These are phyloP conservation scores for Aythya baeri DNA, from an alignment of 2,113 vertebrate genomes.

Conservation along the genomic window DNA sequence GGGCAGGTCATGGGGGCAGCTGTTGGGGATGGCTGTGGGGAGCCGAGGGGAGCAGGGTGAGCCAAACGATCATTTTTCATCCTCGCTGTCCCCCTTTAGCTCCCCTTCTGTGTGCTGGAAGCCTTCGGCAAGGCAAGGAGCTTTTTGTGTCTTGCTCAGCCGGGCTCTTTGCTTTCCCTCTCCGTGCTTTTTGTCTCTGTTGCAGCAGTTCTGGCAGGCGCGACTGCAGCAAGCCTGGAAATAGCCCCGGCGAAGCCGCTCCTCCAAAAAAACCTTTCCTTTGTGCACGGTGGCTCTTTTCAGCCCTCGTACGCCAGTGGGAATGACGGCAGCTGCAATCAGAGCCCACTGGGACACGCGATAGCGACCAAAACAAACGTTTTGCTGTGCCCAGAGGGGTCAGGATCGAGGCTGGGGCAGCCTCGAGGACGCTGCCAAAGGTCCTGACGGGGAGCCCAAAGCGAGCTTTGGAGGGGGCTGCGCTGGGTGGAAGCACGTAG, in stretches of 20 bases:
- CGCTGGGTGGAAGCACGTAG: neutral
- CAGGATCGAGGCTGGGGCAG: neutral
- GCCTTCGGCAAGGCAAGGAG: neutral
- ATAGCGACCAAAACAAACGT: neutral
- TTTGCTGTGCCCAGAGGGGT: neutral
- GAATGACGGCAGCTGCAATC: neutral
- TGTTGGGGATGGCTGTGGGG: constrained; percentile 4
- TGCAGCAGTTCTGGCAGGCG: constrained; percentile 2
- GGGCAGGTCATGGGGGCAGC: neutral
- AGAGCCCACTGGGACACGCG: neutral
- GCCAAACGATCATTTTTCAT: constrained; percentile 10
- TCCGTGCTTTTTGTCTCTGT: neutral
- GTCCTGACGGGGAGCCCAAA: rapidly evolving
- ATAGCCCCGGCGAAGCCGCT: neutral
- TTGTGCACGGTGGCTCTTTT: neutral
- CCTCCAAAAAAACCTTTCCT: neutral
- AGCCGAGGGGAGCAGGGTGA: neutral
- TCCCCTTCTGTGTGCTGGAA: neutral
- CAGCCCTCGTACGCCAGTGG: neutral
- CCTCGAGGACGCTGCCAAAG: neutral
- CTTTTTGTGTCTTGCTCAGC: constrained; percentile 5
- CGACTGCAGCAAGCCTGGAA: neutral
- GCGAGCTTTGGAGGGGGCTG: neutral
- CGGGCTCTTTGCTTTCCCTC: neutral
- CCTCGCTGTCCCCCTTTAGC: constrained; percentile 1